These are phyloP conservation scores for Clangula hyemalis DNA, from an alignment of 2,797 vertebrate genomes.

Conservation along the genomic window DNA sequence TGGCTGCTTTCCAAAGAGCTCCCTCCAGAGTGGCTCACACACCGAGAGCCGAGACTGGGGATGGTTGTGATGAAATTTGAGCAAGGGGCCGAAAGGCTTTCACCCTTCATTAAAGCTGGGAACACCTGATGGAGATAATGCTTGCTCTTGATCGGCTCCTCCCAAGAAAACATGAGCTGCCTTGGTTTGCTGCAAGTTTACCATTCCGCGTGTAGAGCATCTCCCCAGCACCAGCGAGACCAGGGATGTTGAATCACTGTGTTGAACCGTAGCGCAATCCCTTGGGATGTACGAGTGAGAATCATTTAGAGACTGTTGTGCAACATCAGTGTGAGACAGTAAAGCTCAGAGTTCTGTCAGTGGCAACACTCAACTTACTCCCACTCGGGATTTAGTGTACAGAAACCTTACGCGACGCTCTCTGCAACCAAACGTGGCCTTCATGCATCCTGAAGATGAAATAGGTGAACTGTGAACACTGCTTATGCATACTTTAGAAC, in stretches of 20 bases:
- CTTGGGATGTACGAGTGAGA: not conserved
- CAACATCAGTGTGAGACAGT: rapidly evolving
- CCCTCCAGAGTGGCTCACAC: constrained; percentile 27
- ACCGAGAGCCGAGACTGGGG: not conserved
- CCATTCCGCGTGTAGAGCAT: not conserved
- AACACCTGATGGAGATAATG: not conserved
- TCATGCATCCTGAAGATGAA: not conserved
- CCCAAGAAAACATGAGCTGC: not conserved
- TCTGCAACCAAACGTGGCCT: not conserved
- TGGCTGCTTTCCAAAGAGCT: constrained; percentile 36
- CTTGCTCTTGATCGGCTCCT: not conserved
- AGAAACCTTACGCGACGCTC: not conserved
- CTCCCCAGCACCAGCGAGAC: not conserved
- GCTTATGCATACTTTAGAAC: not conserved
- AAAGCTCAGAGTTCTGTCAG: not conserved
- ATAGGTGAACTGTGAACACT: rapidly evolving
- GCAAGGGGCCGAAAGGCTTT: not conserved
- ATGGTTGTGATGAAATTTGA: not conserved
- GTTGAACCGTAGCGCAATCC: not conserved
- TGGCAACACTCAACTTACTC: not conserved
- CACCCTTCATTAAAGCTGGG: not conserved
- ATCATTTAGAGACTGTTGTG: not conserved
- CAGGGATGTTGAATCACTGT: not conserved
- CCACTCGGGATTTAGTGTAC: not conserved
- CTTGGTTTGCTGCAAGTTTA: not conserved